Evolutionary conservation across 2,113 vertebrate species (phyloP).

Genomic region (Hydropotes inermis): DNA sequence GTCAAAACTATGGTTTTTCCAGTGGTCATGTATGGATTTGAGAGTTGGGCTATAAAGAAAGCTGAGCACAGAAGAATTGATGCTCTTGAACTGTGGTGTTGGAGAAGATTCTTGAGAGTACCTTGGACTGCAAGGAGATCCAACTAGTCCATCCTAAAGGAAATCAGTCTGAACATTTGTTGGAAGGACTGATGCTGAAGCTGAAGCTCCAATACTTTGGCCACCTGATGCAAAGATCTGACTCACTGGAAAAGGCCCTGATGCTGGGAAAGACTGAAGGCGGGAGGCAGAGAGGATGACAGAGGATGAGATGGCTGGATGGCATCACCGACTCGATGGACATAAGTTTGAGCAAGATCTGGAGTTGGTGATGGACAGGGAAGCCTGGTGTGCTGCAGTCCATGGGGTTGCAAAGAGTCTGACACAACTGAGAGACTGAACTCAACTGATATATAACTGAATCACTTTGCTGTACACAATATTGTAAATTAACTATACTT

Average conservation of each 20-base stretch:
- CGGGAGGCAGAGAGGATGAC: neutral
- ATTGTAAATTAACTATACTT: neutral
- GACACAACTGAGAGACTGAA: neutral
- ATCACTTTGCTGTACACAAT: neutral
- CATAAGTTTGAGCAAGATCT: neutral
- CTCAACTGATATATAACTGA: neutral
- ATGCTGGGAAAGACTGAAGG: neutral
- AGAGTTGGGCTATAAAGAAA: neutral
- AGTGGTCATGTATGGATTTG: neutral
- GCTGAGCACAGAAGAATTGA: neutral
- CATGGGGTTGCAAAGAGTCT: neutral
- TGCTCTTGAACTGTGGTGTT: neutral
- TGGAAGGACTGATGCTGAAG: neutral
- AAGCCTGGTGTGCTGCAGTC: neutral
- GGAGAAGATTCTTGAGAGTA: neutral
- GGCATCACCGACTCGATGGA: neutral
- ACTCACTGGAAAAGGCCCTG: neutral
- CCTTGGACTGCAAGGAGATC: neutral
- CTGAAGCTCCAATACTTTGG: neutral
- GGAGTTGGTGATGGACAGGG: neutral
- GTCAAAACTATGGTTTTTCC: neutral
- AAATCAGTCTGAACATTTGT: neutral
- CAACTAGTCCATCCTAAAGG: neutral
- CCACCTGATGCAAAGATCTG: neutral
- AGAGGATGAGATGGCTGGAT: neutral